Evolutionary conservation across 2,113 vertebrate genomes (phyloP).

Genomic region (Plotosus lineatus): DNA sequence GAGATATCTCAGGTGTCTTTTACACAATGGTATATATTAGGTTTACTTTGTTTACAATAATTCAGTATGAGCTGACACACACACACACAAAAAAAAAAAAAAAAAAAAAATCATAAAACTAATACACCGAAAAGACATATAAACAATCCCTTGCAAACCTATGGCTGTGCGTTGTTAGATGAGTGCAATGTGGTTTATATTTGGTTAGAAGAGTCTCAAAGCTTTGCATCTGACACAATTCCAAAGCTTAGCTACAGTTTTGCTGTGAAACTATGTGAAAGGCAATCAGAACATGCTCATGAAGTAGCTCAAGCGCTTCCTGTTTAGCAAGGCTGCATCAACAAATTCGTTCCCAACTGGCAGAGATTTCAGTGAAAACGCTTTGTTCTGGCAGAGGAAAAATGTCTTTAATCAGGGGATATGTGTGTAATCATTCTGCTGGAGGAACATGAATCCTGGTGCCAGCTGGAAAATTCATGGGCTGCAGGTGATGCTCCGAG

Average conservation of each 20-base stretch:
- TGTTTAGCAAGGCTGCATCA: background rate
- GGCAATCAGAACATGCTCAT: background rate
- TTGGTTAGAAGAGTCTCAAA: slow-evolving; percentile 63
- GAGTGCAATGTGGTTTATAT: slow-evolving; percentile 61
- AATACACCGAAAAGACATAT: slow-evolving; percentile 57
- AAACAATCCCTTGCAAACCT: slow-evolving; percentile 56
- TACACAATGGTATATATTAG: slow-evolving; percentile 72
- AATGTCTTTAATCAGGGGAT: background rate
- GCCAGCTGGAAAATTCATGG: background rate
- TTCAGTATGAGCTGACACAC: slow-evolving; percentile 40
- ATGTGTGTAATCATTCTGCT: background rate
- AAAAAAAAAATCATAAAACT: slow-evolving; percentile 48
- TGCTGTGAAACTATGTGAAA: slow-evolving; percentile 1
- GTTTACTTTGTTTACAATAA: slow-evolving; percentile 69
- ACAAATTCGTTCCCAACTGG: background rate
- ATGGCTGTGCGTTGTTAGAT: slow-evolving; percentile 56
- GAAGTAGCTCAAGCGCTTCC: background rate
- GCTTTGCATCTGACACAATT: slow-evolving; percentile 10
- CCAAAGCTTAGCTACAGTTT: background rate
- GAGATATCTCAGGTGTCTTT: slow-evolving; percentile 39
- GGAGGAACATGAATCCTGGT: background rate
- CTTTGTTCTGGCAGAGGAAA: slow-evolving; percentile 14
- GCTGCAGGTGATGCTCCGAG: background rate
- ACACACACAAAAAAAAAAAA: background rate
- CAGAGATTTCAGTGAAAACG: background rate